These are phyloP conservation scores for Bellardia pandia DNA, from an alignment of 2,888 invertebrate genomes.

Conservation along the genomic window DNA sequence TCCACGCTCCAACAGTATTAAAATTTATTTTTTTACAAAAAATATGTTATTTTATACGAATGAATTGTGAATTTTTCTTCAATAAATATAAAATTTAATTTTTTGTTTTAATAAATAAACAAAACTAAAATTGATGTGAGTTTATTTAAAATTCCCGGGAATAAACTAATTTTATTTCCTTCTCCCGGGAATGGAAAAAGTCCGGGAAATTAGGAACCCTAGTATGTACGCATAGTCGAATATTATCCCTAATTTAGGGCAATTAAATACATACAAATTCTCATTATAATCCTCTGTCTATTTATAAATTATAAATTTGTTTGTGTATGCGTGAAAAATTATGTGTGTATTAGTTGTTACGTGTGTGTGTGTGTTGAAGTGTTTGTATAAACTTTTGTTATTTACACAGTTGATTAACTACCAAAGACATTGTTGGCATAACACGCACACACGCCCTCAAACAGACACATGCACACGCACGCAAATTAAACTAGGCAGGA, in stretches of 20 bases:
- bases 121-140: too few species aligned
- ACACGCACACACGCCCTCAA: background rate
- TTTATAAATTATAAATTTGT: background rate
- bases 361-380: background rate
- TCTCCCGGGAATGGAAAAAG: too few species aligned
- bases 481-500: background rate
- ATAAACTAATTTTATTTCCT: too few species aligned
- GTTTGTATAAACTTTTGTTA: conserved; percentile 1
- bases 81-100: too few species aligned
- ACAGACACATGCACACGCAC: background rate
- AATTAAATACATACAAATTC: background rate
- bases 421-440: conserved; percentile 22
- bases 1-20: too few species aligned
- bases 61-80: too few species aligned
- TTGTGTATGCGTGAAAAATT: background rate
- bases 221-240: background rate
- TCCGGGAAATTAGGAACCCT: too few species aligned
- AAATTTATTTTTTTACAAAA: too few species aligned
- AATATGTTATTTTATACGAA: too few species aligned
- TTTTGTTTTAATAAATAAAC: too few species aligned
- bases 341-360: conserved; percentile 16
- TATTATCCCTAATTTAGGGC: background rate
- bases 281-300: background rate
- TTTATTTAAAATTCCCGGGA: too few species aligned
- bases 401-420: conserved; percentile 56